Evolutionary conservation across 2,113 vertebrate genomes (phyloP).

Genomic region (Guaruba guarouba): DNA sequence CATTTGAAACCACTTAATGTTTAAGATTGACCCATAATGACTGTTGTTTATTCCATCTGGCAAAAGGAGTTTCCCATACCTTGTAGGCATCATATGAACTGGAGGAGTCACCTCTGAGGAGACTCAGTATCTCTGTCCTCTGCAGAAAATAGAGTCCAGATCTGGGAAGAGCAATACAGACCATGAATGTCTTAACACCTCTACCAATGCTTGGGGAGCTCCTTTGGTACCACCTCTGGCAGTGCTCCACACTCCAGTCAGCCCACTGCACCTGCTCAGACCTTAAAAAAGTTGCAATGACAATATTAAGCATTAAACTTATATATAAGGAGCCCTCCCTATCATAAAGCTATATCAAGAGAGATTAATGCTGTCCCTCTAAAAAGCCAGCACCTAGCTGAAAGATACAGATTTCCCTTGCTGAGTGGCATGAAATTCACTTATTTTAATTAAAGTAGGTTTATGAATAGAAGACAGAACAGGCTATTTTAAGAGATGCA

Average conservation of each 20-base stretch:
- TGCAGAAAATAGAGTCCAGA: not conserved
- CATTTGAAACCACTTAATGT: not conserved
- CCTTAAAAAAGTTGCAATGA: not conserved
- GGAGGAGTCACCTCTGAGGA: not conserved
- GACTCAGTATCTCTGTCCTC: not conserved
- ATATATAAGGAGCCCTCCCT: not conserved
- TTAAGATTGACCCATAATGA: not conserved
- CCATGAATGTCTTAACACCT: not conserved
- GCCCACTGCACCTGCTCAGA: not conserved
- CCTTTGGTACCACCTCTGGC: not conserved
- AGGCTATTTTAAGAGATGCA: not conserved
- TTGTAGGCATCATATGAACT: not conserved
- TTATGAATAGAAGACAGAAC: not conserved
- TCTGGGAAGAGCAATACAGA: fast-evolving
- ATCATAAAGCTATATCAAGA: not conserved
- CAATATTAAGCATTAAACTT: not conserved
- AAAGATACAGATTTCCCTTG: not conserved
- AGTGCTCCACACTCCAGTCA: fast-evolving
- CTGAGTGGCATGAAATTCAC: not conserved
- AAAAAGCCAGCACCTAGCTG: not conserved
- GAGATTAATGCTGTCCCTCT: not conserved
- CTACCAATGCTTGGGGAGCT: not conserved
- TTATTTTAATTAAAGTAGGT: not conserved
- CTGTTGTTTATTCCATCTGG: not conserved
- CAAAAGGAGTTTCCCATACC: not conserved